A percentile compares a stretch with the other conserved stretches of the same genome.
These are phyloP conservation scores for Mizuhopecten yessoensis DNA, from an alignment of 1,140 invertebrate genomes.

Conservation along the genomic window DNA sequence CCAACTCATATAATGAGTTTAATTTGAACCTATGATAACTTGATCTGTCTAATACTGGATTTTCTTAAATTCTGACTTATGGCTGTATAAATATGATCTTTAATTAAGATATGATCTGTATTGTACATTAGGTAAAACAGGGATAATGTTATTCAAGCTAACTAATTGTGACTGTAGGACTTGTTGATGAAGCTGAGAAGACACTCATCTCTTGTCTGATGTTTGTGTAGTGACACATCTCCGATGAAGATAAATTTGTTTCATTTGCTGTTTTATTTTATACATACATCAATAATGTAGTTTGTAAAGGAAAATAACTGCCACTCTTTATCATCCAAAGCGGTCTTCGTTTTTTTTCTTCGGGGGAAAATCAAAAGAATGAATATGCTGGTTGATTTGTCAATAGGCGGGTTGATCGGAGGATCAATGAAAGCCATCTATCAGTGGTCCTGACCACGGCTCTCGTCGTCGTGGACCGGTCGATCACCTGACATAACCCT, in stretches of 20 bases:
- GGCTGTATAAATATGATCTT: no score
- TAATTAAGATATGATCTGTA: no score
- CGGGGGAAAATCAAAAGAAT: neutral
- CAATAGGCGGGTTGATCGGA: neutral
- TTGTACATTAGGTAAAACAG: no score
- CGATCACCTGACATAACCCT: neutral
- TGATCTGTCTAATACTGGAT: no score
- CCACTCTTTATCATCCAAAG: neutral
- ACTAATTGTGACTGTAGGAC: neutral
- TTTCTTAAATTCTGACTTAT: no score
- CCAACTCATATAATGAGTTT: no score
- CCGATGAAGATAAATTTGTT: neutral
- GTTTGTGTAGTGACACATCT: neutral
- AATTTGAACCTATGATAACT: no score
- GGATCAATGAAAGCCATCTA: neutral
- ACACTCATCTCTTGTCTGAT: neutral
- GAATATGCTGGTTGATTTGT: slow-evolving; percentile 26
- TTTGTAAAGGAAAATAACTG: neutral
- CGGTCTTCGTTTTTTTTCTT: neutral
- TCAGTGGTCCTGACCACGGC: neutral
- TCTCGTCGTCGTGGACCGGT: neutral
- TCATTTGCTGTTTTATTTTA: neutral
- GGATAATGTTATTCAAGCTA: neutral
- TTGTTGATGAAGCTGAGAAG: slow-evolving; percentile 30
- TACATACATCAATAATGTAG: neutral